Evolutionary conservation across 30 jellyfish, hydroid and myxozoan species (phyloP), one percentile per base, ranked within the genome.

Genomic region (Nemopilema nomurai): DNA sequence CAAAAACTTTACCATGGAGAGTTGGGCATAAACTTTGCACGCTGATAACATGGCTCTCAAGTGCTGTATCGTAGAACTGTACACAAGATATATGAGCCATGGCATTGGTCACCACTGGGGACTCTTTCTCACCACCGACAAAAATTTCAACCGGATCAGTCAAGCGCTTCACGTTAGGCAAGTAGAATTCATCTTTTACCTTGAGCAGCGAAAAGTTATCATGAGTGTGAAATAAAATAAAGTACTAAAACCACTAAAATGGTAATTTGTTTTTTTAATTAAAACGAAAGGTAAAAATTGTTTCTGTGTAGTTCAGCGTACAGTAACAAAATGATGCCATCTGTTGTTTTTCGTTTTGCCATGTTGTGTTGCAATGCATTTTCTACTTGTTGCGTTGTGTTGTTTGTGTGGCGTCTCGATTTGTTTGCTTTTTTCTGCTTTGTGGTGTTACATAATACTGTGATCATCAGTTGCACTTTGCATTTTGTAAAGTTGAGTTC

Each of bases 41-140:
- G 19, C 26, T 57, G n/a, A 82, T n/a, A 30, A 82, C 69, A 33
- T 82, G 82, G 13, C 49, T 21, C 23, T 82, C 90, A 52, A 82
- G 3, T 6, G 84, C 83, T 31, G 18, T 28, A 3, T 69, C 84
- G 76, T 51, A 82, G 68, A 82, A 19, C 66, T 50, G 84, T 8
- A 82, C 31, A 51, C 90, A 82, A 1, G 84, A 1, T 7, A 82
- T 82, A 51, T 82, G 84, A 49, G 84, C 90, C 7, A 13, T 51
- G 69, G 69, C 50, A 23, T 6, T 25, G 21, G 1, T 28, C 69
- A 19, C 18, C 16, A 52, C 49, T 18, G 80, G 27, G 30, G 83
- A 8, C 1, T 29, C 29, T 18, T 1, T 0, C 16, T 21, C 13
- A 4, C 84, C 70, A 6, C 90, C 84, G 28, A 82, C 21, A 20